phyloP scores from a whole-genome alignment of 2,888 invertebrate species.

The Zaprionus obscuricornis region DNA sequence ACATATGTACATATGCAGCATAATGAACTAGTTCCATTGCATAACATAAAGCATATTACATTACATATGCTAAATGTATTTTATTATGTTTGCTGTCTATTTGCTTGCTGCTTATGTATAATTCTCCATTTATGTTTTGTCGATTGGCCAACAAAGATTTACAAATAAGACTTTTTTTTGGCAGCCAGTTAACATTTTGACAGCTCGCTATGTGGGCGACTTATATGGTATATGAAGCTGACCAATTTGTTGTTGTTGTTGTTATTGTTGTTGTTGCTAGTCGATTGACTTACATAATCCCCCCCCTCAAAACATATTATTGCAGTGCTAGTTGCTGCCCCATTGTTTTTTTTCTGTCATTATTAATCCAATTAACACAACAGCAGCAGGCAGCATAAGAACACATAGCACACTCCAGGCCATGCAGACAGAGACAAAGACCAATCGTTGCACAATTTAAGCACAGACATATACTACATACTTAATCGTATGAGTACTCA shows the following conservation, averaged over 20 bases:
- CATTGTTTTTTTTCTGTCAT: slow-evolving; percentile 72
- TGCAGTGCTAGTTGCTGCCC: slow-evolving; percentile 41
- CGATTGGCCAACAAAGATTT: background rate
- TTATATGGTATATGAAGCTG: slow-evolving; percentile 29
- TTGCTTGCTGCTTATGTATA: too few species aligned
- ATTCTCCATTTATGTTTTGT: slow-evolving; percentile 15
- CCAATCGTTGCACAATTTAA: slow-evolving; percentile 41
- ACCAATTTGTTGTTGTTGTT: slow-evolving; percentile 39
- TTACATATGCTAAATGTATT: slow-evolving; percentile 17
- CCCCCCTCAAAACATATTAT: slow-evolving; percentile 43
- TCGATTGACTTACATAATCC: slow-evolving; percentile 63
- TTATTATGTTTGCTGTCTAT: background rate
- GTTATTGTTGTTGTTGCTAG: background rate
- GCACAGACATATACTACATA: slow-evolving; percentile 3
- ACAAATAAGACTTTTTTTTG: slow-evolving; percentile 23
- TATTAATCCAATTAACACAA: slow-evolving; percentile 75
- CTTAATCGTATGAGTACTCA: slow-evolving; percentile 5
- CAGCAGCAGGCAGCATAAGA: slow-evolving; percentile 52
- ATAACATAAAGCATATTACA: slow-evolving; percentile 20
- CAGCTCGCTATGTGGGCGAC: slow-evolving; percentile 36
- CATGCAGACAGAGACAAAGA: slow-evolving; percentile 26
- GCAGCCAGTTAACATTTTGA: slow-evolving; percentile 46
- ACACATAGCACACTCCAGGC: slow-evolving; percentile 42
- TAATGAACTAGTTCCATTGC: background rate
- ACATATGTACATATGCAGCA: too few species aligned